Evolutionary conservation across 2,113 vertebrate genomes (phyloP).

Genomic region (Bubalus kerabau): DNA sequence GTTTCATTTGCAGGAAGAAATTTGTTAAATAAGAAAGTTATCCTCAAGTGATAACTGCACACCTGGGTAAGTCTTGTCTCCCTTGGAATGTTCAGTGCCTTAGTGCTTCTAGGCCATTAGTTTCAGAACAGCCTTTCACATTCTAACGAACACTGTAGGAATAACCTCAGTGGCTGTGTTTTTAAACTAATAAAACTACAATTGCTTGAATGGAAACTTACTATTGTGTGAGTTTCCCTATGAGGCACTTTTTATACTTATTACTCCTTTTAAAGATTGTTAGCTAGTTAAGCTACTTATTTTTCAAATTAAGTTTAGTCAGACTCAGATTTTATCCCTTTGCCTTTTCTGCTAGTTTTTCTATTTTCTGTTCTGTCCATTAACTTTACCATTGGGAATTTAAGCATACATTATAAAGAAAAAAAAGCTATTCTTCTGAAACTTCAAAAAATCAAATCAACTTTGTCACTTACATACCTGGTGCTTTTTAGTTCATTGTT

Average conservation of each 20-base stretch:
- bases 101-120: background rate
- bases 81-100: background rate
- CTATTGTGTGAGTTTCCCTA: background rate
- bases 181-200: slow-evolving; percentile 18
- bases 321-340: background rate
- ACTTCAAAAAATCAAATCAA: background rate
- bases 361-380: background rate
- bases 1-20: slow-evolving; percentile 36
- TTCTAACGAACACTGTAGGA: background rate
- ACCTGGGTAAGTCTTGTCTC: slow-evolving; percentile 20
- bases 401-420: background rate
- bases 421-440: background rate
- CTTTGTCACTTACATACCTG: background rate
- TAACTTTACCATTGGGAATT: background rate
- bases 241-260: background rate
- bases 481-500: background rate
- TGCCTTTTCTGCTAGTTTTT: background rate
- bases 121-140: background rate
- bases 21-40: slow-evolving; percentile 29
- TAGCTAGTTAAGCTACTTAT: background rate
- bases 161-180: background rate
- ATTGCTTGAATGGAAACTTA: background rate
- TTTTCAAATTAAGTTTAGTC: background rate
- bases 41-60: slow-evolving; percentile 9
- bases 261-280: background rate